phyloP scores from a whole-genome alignment of 1,140 invertebrate species.

The Paraescarpia echinospica region DNA sequence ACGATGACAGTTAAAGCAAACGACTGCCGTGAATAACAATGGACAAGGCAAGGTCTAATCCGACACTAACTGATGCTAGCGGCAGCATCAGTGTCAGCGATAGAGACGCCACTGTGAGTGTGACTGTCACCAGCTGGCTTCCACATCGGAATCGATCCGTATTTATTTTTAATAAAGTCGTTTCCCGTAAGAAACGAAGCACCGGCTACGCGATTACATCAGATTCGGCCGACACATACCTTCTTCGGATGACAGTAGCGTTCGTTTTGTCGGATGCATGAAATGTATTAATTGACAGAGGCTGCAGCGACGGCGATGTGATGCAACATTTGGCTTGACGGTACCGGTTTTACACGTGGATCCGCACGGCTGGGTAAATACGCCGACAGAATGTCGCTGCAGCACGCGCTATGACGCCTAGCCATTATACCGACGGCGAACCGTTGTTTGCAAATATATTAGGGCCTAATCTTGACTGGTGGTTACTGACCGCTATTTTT shows the following conservation, averaged over 20 bases:
- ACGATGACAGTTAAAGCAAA: neutral
- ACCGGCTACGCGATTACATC: neutral
- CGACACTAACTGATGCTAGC: neutral
- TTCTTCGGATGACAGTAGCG: neutral
- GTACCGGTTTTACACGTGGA: neutral
- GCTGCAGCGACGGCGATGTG: neutral
- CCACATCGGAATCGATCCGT: neutral
- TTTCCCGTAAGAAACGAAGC: neutral
- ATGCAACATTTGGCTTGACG: neutral
- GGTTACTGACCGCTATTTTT: neutral
- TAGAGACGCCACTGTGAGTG: neutral
- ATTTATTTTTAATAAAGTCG: neutral
- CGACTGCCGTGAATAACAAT: neutral
- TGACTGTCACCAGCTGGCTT: neutral
- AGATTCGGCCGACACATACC: neutral
- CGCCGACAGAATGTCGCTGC: neutral
- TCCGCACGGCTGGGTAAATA: neutral
- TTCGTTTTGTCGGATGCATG: neutral
- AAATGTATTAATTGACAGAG: neutral
- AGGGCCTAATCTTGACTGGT: neutral
- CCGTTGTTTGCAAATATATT: neutral
- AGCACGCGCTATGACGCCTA: neutral
- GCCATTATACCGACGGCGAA: neutral
- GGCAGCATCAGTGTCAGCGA: neutral
- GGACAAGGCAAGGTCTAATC: neutral